Percentiles rank a stretch among this genome's conserved stretches.
Conservation (phyloP, 2,113 vertebrate genomes). For the Apistogramma diplotaenia region DNA sequence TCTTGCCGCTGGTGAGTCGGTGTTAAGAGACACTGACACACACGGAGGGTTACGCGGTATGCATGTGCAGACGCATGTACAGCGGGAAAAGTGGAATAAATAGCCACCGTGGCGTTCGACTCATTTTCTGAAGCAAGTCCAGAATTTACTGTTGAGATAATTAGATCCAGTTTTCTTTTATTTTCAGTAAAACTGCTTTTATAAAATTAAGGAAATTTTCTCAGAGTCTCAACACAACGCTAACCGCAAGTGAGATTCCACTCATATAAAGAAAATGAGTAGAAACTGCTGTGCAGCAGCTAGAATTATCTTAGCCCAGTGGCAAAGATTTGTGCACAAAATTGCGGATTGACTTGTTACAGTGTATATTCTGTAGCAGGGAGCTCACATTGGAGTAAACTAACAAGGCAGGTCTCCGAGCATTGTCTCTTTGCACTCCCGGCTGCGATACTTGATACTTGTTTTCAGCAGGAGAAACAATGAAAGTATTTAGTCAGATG, state of each 20-base stretch:
- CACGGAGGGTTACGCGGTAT: neutral
- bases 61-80: neutral
- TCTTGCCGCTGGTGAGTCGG: slow-evolving; percentile 30
- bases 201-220: slow-evolving; percentile 24
- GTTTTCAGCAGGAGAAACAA: slow-evolving; percentile 80
- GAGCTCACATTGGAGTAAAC: slow-evolving; percentile 36
- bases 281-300: slow-evolving; percentile 7
- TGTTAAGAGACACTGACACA: slow-evolving; percentile 30
- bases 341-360: neutral
- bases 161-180: neutral
- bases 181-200: slow-evolving; percentile 1
- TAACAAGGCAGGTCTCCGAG: slow-evolving; percentile 55
- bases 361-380: slow-evolving; percentile 1
- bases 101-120: rapidly evolving
- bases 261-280: slow-evolving; percentile 5
- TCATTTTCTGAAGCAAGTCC: neutral
- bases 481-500: slow-evolving; percentile 81
- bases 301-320: slow-evolving; percentile 4
- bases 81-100: neutral
- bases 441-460: slow-evolving; percentile 73
- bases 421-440: slow-evolving; percentile 53
- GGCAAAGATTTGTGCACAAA: neutral
- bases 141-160: neutral
- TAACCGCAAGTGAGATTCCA: slow-evolving; percentile 16
- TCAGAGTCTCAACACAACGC: slow-evolving; percentile 11